A percentile compares a stretch with the other conserved stretches of the same genome.
These are phyloP conservation scores for Eurypyga helias DNA, from an alignment of 2,113 vertebrate species.

Conservation along the genomic window DNA sequence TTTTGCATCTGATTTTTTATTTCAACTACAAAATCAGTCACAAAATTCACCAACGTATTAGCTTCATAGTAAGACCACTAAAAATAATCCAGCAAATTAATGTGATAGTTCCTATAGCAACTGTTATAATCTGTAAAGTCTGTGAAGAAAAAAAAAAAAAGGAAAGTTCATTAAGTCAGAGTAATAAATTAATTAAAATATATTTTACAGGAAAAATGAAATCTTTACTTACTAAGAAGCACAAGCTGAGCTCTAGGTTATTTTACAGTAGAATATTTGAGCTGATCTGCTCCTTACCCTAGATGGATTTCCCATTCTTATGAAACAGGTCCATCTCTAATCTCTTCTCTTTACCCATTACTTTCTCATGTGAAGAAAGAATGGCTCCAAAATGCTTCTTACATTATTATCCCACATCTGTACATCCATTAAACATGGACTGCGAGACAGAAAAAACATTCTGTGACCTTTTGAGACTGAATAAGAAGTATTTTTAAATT, in stretches of 20 bases:
- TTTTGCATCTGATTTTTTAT: background rate
- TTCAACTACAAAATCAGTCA: background rate
- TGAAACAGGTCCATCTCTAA: background rate
- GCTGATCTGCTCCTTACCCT: background rate
- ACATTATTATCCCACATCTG: background rate
- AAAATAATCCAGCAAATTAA: background rate
- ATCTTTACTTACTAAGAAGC: background rate
- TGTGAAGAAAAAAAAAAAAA: background rate
- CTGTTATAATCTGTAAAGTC: background rate
- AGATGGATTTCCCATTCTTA: background rate
- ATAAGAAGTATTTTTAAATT: conserved; percentile 58
- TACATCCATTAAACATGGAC: conserved; percentile 37
- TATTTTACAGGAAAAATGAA: background rate
- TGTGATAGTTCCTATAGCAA: background rate
- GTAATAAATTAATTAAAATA: background rate
- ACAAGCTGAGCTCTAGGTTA: background rate
- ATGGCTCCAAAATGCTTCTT: background rate
- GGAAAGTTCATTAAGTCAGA: background rate
- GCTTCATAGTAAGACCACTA: background rate
- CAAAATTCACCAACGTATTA: background rate
- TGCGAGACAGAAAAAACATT: conserved; percentile 55
- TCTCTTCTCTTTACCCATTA: conserved; percentile 1
- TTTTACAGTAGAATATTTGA: background rate
- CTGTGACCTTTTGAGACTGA: conserved; percentile 21
- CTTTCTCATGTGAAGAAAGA: background rate